A percentile compares a stretch with the other conserved stretches of the same genome.
These are phyloP conservation scores for Natator depressus DNA, from an alignment of 2,113 vertebrate genomes.

Conservation along the genomic window DNA sequence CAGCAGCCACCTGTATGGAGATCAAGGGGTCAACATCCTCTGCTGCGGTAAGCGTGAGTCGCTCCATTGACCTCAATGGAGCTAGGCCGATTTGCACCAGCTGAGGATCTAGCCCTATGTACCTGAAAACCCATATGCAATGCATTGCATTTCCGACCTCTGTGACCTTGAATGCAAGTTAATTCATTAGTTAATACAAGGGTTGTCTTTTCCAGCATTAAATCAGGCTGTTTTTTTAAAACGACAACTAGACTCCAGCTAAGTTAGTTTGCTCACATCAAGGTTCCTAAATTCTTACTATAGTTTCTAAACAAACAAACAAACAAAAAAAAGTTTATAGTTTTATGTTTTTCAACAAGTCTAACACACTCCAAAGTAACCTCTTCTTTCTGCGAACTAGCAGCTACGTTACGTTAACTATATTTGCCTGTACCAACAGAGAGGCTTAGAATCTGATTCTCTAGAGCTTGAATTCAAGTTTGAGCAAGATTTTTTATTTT, in stretches of 20 bases:
- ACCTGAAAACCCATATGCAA: background rate
- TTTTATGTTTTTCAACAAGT: background rate
- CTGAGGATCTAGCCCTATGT: background rate
- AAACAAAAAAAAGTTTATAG: background rate
- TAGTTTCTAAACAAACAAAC: constrained; percentile 12
- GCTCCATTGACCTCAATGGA: background rate
- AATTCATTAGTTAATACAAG: background rate
- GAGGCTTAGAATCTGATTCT: constrained; percentile 25
- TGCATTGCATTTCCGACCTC: background rate
- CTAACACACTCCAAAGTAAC: constrained; percentile 13
- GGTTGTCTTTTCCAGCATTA: background rate
- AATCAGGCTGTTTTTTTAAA: constrained; percentile 14
- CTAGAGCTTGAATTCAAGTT: constrained; percentile 26
- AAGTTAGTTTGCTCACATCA: constrained; percentile 1
- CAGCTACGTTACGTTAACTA: background rate
- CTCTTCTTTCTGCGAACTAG: constrained; percentile 24
- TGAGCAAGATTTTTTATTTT: background rate
- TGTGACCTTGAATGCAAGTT: background rate
- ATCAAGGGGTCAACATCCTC: background rate
- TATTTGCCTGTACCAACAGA: constrained; percentile 1
- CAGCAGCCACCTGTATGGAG: background rate
- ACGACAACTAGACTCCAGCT: background rate
- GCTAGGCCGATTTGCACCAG: background rate
- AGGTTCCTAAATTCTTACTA: constrained; percentile 41
- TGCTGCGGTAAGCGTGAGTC: background rate